Conservation (phyloP, 1,140 invertebrate genomes). For the Cyclargus thomasi region DNA sequence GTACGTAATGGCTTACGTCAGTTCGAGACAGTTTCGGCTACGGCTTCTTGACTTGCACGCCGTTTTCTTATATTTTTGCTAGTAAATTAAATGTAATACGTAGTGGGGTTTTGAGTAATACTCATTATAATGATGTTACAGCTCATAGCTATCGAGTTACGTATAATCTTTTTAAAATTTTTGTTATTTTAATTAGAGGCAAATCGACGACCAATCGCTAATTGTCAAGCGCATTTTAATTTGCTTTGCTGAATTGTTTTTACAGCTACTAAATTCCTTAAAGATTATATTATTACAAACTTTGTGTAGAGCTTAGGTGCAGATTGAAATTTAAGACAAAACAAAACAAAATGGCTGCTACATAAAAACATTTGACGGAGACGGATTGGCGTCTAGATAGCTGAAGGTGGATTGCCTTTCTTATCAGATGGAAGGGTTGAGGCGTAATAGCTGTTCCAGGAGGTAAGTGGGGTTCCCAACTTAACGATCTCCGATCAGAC, state of each 20-base stretch:
- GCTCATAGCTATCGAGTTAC: too few relatives aligned
- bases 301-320: too few relatives aligned
- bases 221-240: too few relatives aligned
- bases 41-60: constrained; percentile 25
- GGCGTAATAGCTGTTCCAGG: constrained; percentile 25
- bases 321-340: constrained; percentile 9
- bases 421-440: constrained; percentile 36
- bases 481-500: constrained; percentile 21
- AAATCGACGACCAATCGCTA: too few relatives aligned
- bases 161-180: too few relatives aligned
- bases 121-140: too few relatives aligned
- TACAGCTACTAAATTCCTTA: too few relatives aligned
- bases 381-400: constrained; percentile 36
- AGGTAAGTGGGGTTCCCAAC: constrained; percentile 20
- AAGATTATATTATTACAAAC: too few relatives aligned
- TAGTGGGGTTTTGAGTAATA: too few relatives aligned
- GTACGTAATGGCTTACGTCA: constrained; percentile 68
- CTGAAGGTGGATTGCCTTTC: constrained; percentile 26
- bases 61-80: constrained; percentile 22
- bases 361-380: constrained; percentile 30
- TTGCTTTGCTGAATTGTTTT: too few relatives aligned
- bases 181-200: too few relatives aligned
- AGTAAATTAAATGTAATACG: background rate
- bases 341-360: constrained; percentile 16
- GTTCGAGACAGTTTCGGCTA: constrained; percentile 38